Base-by-base conservation (phyloP, 1,140 invertebrate genomes). In the Pseudomyrmex sp. region DNA sequence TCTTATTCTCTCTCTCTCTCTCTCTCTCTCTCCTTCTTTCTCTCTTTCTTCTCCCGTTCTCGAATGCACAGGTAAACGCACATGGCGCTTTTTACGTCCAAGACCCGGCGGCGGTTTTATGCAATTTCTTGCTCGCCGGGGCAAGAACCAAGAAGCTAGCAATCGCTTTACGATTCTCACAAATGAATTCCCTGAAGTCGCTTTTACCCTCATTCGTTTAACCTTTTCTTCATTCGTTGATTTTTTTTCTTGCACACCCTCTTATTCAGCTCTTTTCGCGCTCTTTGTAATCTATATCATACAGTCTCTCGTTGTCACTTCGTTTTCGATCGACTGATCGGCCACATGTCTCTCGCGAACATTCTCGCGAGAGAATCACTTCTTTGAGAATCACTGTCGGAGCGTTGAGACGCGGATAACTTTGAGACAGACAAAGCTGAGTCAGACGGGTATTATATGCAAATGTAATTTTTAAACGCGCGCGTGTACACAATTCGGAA, bases 101-200 rank as follows among this genome's bases (percentile, higher is more conserved):
- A 77, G 70, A 61, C 54, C 62, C 73, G 85, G 18, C 74, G 65
- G 68, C 74, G 73, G 73, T 84, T 88, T 88, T 88, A 80, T 83
- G 83, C 86, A 86, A 90, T 88, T 90, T 90, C 89, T 90, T 85
- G 87, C 90, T 90, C 88, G 89, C 85, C 75, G 88, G 85, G 59
- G 35, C 35, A 35, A 72, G 59, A 66, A 20, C 83, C 84, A 82
- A 88, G 85, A 89, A 85, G 84, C 69, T 84, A 79, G 89, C 88
- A 89, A 90, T 91, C 91, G 90, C 87, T 91, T 91, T 90, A 90
- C 90, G 88, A 91, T 91, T 91, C 90, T 89, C 86, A 88, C 87
- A 90, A 91, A 91, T 91, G 88, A 91, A 84, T 91, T 91, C 89
- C 82, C 74, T 85, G 90, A 91, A 91, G 90, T 91, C 85, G 87